Base-by-base conservation (phyloP, 53 echinoderm and acorn worm genomes). In the Patiria pectinifera region DNA sequence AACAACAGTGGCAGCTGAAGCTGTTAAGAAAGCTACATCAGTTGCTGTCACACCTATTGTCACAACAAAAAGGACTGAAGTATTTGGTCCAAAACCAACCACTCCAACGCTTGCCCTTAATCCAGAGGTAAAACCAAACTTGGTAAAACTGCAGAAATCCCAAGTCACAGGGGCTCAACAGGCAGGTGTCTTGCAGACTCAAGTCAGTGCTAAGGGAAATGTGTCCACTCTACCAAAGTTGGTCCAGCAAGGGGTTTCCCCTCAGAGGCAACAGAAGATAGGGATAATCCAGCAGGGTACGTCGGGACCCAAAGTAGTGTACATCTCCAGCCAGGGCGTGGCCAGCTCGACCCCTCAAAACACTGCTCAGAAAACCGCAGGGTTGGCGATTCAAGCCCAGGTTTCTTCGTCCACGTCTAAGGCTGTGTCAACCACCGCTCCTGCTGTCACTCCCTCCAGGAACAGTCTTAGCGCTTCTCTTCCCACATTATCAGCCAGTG, bases 391-490 rank as follows among this genome's bases (percentile, higher is more conserved):
- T 46, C 45, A 79, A 25, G 46, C 45, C n/a, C 59, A 82, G 59
- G 24, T 16, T 59, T 19, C 82, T 82, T 19, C 59, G 22, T 7
- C 84, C 58, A 19, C 74, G 3, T 63, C 90, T 24, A 24, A 18
- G 61, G 22, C 80, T n/a, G 47, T 63, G 13, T 11, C 3, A 26
- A 80, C 62, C 61, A 81, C 9, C 81, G 18, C 66, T 3, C 18
- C 89, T 12, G 59, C 48, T 44, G 46, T 59, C 81, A 48, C 58
- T 47, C 15, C 69, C 24, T 66, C 90, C 48, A 80, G 63, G 24
- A 90, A 90, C 66, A 90, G 90, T 81, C 90, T 90, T 11, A 90
- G 90, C 26, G 90, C 90, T 16, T 90, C 69, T 10, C 81, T 90
- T 66, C 90, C 90, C 46, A 90, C 80, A 3, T 69, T 90, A 62